A percentile compares a stretch with the other conserved stretches of the same genome.
Conservation (phyloP, 2,797 vertebrate genomes). For the Kryptolebias ocellatus region DNA sequence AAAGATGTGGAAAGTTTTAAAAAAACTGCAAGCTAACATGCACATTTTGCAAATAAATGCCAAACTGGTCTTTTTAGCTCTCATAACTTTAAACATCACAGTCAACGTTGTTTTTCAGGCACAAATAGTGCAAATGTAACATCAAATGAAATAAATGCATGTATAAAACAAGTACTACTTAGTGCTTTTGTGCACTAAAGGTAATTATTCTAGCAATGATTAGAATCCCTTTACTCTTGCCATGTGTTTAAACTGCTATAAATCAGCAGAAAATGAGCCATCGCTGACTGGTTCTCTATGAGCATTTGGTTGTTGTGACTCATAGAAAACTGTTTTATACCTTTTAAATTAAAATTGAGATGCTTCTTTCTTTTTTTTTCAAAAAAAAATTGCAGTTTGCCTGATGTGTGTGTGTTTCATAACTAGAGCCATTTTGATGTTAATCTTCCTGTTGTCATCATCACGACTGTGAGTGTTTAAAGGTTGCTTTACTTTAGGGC, state of each 20-base stretch:
- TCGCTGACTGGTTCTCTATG: slow-evolving; percentile 11
- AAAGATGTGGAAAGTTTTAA: not conserved
- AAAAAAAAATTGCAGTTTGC: slow-evolving; percentile 52
- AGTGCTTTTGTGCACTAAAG: slow-evolving; percentile 36
- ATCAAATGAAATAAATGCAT: slow-evolving; percentile 33
- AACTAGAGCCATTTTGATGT: slow-evolving; percentile 30
- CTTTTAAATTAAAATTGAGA: slow-evolving; percentile 51
- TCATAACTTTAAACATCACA: not conserved
- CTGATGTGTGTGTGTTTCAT: slow-evolving; percentile 37
- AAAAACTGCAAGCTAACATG: not conserved
- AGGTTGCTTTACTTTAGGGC: slow-evolving; percentile 3
- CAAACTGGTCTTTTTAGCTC: not conserved
- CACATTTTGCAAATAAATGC: not conserved
- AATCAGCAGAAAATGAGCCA: slow-evolving; percentile 12
- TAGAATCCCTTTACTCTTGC: slow-evolving; percentile 40
- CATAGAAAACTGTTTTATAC: slow-evolving; percentile 50
- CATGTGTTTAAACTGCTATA: slow-evolving; percentile 47
- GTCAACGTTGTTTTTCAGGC: slow-evolving; percentile 3
- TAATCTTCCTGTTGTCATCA: slow-evolving; percentile 25
- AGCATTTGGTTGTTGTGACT: slow-evolving; percentile 23
- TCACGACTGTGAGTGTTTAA: slow-evolving; percentile 21
- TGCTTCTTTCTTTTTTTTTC: slow-evolving; percentile 38
- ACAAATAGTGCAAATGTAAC: slow-evolving; percentile 28
- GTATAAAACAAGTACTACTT: slow-evolving; percentile 3
- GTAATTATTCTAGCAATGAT: slow-evolving; percentile 48